These are phyloP conservation scores for Nycticebus coucang DNA, from an alignment of 2,113 vertebrate species.

Conservation along the genomic window DNA sequence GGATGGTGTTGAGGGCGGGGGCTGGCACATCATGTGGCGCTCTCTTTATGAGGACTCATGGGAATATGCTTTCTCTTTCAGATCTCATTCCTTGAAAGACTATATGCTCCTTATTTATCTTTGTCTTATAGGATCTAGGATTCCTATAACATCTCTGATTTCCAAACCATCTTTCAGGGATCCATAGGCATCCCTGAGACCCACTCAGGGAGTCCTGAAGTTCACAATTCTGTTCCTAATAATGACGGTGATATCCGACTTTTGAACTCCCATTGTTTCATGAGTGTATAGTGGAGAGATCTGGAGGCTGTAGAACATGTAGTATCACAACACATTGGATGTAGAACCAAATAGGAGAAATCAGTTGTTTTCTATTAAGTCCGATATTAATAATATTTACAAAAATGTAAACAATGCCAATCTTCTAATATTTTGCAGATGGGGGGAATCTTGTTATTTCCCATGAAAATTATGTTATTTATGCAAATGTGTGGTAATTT, in stretches of 20 bases:
- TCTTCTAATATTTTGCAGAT: background rate
- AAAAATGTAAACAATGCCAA: background rate
- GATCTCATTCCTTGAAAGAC: background rate
- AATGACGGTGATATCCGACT: background rate
- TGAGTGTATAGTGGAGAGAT: background rate
- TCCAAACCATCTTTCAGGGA: background rate
- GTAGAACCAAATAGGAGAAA: background rate
- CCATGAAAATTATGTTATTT: background rate
- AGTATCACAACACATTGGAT: background rate
- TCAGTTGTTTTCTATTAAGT: background rate
- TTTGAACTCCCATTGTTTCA: background rate
- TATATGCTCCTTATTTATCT: background rate
- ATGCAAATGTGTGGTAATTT: background rate
- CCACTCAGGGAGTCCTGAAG: background rate
- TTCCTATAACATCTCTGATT: background rate
- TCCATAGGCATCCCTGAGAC: background rate
- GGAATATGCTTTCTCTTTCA: background rate
- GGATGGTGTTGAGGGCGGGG: background rate
- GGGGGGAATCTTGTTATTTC: background rate
- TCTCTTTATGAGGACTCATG: background rate
- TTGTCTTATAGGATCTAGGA: background rate
- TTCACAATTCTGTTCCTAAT: background rate
- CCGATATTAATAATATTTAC: background rate
- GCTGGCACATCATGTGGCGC: rapidly evolving
- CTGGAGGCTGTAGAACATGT: background rate